phyloP scores from a whole-genome alignment of 2,888 invertebrate species.

The Agrenia bidenticulata region DNA sequence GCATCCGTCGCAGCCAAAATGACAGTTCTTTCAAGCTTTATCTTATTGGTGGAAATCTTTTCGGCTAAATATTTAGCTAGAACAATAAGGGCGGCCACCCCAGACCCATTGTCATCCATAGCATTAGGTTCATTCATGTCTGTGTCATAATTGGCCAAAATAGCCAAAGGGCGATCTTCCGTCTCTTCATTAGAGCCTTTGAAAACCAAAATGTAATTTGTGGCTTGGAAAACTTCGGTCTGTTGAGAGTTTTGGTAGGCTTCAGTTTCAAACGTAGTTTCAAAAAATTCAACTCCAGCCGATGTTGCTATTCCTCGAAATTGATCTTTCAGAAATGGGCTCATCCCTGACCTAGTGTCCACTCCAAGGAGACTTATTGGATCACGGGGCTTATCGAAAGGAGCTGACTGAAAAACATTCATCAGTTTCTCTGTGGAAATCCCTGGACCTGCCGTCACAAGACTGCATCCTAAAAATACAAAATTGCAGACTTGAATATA shows the following conservation, averaged over 20 bases:
- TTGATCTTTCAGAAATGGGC: too few species aligned
- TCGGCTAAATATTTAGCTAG: slow-evolving; percentile 48
- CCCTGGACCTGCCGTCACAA: not conserved
- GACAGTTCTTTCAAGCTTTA: slow-evolving; percentile 50
- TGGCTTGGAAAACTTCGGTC: not conserved
- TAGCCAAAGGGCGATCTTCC: slow-evolving; percentile 53
- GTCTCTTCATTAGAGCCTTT: slow-evolving; percentile 12
- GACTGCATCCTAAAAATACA: too few species aligned
- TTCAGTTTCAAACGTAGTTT: too few species aligned
- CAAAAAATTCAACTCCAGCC: too few species aligned
- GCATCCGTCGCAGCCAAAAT: slow-evolving; percentile 54
- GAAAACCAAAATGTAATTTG: slow-evolving; percentile 9
- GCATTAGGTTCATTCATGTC: slow-evolving; percentile 32
- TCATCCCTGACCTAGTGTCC: too few species aligned
- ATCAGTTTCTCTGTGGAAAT: not conserved
- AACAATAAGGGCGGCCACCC: slow-evolving; percentile 53
- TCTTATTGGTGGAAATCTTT: slow-evolving; percentile 31
- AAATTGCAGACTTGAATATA: too few species aligned
- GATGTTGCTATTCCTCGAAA: too few species aligned
- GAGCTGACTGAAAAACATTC: not conserved
- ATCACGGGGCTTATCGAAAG: not conserved
- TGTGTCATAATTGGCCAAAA: slow-evolving; percentile 54
- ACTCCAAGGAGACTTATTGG: not conserved
- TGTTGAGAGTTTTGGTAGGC: too few species aligned
- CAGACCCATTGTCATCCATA: slow-evolving; percentile 54